phyloP scores from a whole-genome alignment of 1,140 invertebrate species.

The Archivesica marissinica region DNA sequence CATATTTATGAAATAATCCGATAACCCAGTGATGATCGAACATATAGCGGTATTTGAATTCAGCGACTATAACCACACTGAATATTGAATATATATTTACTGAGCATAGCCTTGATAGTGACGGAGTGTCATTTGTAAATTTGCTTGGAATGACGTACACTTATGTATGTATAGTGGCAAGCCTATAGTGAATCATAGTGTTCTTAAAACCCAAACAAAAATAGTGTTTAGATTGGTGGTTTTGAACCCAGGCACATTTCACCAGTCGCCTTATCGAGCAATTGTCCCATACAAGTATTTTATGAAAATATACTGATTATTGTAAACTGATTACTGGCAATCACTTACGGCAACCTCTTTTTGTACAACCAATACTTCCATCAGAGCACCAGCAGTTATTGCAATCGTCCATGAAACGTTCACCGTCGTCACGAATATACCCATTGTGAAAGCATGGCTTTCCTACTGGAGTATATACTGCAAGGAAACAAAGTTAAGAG shows the following conservation, averaged over 20 bases:
- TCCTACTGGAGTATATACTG: background rate
- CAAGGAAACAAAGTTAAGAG: too few species aligned
- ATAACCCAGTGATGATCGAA: too few species aligned
- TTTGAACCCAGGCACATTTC: background rate
- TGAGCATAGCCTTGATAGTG: too few species aligned
- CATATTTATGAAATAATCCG: too few species aligned
- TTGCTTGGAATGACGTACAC: too few species aligned
- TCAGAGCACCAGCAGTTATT: constrained; percentile 3
- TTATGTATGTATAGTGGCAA: too few species aligned
- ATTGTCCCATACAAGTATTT: background rate
- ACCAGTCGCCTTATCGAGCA: background rate
- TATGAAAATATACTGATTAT: background rate
- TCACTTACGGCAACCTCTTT: constrained; percentile 19
- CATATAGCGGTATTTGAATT: too few species aligned
- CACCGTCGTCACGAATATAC: background rate
- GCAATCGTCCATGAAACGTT: background rate
- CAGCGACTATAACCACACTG: too few species aligned
- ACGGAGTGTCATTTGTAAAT: too few species aligned
- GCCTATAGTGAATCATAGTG: too few species aligned
- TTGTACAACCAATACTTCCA: constrained; percentile 29
- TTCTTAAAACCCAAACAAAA: background rate
- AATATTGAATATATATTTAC: too few species aligned
- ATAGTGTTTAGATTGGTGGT: background rate
- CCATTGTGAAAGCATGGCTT: constrained; percentile 3
- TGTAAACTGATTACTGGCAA: background rate